phyloP scores from a whole-genome alignment of 2,113 vertebrate genomes.

The Chaenocephalus aceratus region DNA sequence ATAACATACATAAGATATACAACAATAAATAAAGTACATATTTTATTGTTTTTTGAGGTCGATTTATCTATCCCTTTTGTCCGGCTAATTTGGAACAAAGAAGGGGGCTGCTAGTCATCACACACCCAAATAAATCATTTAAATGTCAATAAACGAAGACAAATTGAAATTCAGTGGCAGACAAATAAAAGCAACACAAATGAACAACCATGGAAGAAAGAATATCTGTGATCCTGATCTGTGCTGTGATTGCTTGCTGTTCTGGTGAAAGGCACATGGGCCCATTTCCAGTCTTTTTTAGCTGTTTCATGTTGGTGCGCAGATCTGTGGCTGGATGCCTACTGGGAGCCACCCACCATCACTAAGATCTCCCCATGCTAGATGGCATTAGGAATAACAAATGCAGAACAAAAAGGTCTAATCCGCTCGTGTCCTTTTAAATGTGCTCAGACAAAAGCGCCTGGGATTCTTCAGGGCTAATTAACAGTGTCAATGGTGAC shows the following conservation, averaged over 20 bases:
- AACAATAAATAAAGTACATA: no score
- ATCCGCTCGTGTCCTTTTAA: constrained; percentile 64
- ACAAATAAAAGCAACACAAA: constrained; percentile 68
- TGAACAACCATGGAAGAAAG: constrained; percentile 34
- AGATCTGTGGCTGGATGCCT: constrained; percentile 51
- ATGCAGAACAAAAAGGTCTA: constrained; percentile 73
- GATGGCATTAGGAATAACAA: constrained; percentile 71
- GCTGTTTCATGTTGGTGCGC: constrained; percentile 55
- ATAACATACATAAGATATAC: no score
- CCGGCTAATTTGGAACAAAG: constrained; percentile 43
- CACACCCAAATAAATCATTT: constrained; percentile 68
- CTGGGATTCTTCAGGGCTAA: constrained; percentile 71
- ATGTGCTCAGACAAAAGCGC: constrained; percentile 70
- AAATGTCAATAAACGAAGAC: constrained; percentile 76
- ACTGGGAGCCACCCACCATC: constrained; percentile 62
- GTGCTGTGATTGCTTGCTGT: constrained; percentile 1
- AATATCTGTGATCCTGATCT: constrained; percentile 30
- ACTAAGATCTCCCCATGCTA: constrained; percentile 57
- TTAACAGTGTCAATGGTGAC: constrained; percentile 73
- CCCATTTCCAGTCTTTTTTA: constrained; percentile 44
- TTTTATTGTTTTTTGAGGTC: background rate
- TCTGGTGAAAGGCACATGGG: constrained; percentile 12
- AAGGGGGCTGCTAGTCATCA: constrained; percentile 50
- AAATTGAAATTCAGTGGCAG: constrained; percentile 67
- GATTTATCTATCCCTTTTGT: constrained; percentile 12